phyloP scores from a whole-genome alignment of 2,797 vertebrate species.

The Coilia nasus region DNA sequence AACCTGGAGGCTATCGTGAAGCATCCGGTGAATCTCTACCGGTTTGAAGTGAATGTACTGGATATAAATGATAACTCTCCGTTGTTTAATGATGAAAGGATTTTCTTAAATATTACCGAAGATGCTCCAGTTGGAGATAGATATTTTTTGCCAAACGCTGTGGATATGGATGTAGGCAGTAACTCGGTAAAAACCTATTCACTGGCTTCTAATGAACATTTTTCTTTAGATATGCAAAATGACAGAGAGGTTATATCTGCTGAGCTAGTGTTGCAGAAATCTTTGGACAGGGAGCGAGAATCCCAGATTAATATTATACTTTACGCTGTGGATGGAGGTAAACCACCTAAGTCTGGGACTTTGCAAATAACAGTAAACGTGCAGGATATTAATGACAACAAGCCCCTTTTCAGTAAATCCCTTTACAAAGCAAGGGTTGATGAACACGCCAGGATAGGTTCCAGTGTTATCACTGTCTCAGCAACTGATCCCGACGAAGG shows the following conservation, averaged over 20 bases:
- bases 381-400: slow-evolving; percentile 79
- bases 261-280: slow-evolving; percentile 72
- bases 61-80: slow-evolving; percentile 72
- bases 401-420: slow-evolving; percentile 69
- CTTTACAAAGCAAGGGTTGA: slow-evolving; percentile 71
- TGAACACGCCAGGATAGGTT: slow-evolving; percentile 74
- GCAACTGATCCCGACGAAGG: slow-evolving; percentile 77
- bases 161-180: slow-evolving; percentile 74
- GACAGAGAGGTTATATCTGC: slow-evolving; percentile 64
- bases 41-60: slow-evolving; percentile 68
- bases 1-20: slow-evolving; percentile 73
- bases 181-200: slow-evolving; percentile 76
- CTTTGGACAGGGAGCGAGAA: too few species aligned
- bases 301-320: too few species aligned
- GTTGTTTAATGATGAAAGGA: too few species aligned
- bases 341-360: slow-evolving; percentile 65
- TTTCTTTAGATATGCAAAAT: slow-evolving; percentile 70
- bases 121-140: slow-evolving; percentile 58
- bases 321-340: slow-evolving; percentile 73
- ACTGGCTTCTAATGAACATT: slow-evolving; percentile 71
- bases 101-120: slow-evolving; percentile 70
- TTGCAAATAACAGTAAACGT: slow-evolving; percentile 66
- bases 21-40: slow-evolving; percentile 71
- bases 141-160: slow-evolving; percentile 71
- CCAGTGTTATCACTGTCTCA: slow-evolving; percentile 68